phyloP scores from a whole-genome alignment of 2,888 invertebrate genomes.

The Syrista parreyssii region DNA sequence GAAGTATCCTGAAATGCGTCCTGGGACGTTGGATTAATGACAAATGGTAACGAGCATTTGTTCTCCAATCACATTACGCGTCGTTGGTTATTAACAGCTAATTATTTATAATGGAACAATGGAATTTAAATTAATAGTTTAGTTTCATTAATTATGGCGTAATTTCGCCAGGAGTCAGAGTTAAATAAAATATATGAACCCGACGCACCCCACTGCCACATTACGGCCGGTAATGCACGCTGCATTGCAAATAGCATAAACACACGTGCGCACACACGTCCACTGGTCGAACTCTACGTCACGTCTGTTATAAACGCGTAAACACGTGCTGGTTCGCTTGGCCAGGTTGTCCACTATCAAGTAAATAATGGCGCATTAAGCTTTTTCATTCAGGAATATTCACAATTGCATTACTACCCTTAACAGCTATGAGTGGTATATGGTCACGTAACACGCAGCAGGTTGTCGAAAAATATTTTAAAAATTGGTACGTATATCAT shows the following conservation, averaged over 20 bases:
- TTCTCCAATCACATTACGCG: neutral
- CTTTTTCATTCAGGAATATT: slow-evolving; percentile 56
- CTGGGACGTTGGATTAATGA: neutral
- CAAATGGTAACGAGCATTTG: neutral
- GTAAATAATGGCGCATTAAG: slow-evolving; percentile 65
- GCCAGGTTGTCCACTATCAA: slow-evolving; percentile 62
- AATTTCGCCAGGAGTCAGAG: slow-evolving; percentile 59
- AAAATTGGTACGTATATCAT: neutral
- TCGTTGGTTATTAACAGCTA: slow-evolving; percentile 60
- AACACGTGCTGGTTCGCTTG: slow-evolving; percentile 60
- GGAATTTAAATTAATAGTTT: slow-evolving; percentile 66
- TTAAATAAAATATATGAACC: slow-evolving; percentile 64
- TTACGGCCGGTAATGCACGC: slow-evolving; percentile 58
- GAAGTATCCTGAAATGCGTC: neutral
- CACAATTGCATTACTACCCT: neutral
- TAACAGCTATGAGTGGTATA: neutral
- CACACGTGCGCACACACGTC: slow-evolving; percentile 13
- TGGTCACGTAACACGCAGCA: neutral
- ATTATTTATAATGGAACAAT: slow-evolving; percentile 66
- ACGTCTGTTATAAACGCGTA: slow-evolving; percentile 64
- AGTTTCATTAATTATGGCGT: slow-evolving; percentile 64
- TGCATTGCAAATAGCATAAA: slow-evolving; percentile 51
- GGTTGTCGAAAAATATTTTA: neutral
- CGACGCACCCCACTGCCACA: slow-evolving; percentile 37
- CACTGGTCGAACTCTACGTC: slow-evolving; percentile 55